These are phyloP conservation scores for Isaurus tuberculatus DNA, from an alignment of 92 coral and sea anemone genomes.

Conservation along the genomic window DNA sequence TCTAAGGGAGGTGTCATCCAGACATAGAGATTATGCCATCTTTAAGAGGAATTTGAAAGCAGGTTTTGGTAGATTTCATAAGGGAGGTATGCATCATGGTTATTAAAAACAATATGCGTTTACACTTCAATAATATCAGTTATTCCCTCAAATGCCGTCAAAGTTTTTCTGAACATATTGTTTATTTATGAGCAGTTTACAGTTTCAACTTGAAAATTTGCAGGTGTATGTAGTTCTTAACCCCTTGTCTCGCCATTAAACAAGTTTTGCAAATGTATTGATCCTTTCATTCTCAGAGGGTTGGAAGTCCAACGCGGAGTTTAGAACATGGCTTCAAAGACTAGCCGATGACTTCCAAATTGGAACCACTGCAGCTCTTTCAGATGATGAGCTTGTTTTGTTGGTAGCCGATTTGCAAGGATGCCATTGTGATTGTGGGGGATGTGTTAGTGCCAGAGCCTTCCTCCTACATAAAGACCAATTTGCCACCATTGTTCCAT, in stretches of 20 bases:
- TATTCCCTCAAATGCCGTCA: constrained; percentile 4
- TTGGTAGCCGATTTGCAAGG: constrained; percentile 23
- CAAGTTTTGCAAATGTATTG: constrained; percentile 15
- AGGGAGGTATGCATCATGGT: constrained; percentile 29
- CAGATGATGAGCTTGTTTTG: constrained; percentile 28
- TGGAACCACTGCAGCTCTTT: constrained; percentile 14
- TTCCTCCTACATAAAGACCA: constrained; percentile 10
- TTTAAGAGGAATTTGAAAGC: constrained; percentile 21
- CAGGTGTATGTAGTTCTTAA: constrained; percentile 28
- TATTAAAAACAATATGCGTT: constrained; percentile 1
- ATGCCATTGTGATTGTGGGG: constrained; percentile 20
- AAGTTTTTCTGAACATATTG: constrained; percentile 2
- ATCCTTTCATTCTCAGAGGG: constrained; percentile 26
- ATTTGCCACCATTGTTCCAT: constrained; percentile 23
- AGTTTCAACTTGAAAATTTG: constrained; percentile 24
- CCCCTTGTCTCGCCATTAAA: constrained; percentile 5
- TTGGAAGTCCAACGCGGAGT: constrained; percentile 31
- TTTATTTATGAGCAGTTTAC: not conserved
- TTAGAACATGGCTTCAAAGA: constrained; percentile 30
- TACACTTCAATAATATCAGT: not conserved
- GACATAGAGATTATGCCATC: constrained; percentile 9
- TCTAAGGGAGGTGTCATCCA: constrained; percentile 17
- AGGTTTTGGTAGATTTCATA: constrained; percentile 25
- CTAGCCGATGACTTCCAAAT: constrained; percentile 23
- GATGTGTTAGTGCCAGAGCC: not conserved